These are phyloP conservation scores for Mesoclemmys tuberculata DNA, from an alignment of 2,113 vertebrate genomes.

Conservation along the genomic window DNA sequence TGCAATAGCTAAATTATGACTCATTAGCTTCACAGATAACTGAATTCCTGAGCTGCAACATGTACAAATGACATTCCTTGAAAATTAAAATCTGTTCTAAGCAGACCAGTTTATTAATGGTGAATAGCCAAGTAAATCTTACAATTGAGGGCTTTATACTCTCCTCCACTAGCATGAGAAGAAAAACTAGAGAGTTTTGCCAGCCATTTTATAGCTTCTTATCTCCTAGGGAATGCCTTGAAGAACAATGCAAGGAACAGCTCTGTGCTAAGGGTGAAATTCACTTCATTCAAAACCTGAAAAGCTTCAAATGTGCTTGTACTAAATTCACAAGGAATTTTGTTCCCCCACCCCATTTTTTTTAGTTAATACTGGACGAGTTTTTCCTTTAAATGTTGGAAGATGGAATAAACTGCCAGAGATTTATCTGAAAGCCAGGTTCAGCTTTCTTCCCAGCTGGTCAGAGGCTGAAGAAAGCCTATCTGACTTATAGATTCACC, in stretches of 20 bases:
- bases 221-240: neutral
- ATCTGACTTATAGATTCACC: neutral
- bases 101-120: neutral
- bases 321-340: neutral
- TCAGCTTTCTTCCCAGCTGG: neutral
- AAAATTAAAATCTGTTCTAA: neutral
- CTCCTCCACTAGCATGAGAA: neutral
- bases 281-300: neutral
- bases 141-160: neutral
- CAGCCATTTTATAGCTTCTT: neutral
- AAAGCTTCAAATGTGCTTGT: neutral
- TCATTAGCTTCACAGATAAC: neutral
- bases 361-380: neutral
- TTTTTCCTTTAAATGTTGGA: neutral
- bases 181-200: neutral
- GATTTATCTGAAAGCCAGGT: neutral
- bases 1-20: neutral
- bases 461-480: neutral
- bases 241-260: neutral
- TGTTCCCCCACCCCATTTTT: neutral
- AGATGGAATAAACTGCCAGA: neutral
- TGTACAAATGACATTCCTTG: neutral
- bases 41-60: neutral
- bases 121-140: neutral
- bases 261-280: neutral